Evolutionary conservation across 2,797 vertebrate genomes (phyloP).

Genomic region (Sebastes trivittatus): DNA sequence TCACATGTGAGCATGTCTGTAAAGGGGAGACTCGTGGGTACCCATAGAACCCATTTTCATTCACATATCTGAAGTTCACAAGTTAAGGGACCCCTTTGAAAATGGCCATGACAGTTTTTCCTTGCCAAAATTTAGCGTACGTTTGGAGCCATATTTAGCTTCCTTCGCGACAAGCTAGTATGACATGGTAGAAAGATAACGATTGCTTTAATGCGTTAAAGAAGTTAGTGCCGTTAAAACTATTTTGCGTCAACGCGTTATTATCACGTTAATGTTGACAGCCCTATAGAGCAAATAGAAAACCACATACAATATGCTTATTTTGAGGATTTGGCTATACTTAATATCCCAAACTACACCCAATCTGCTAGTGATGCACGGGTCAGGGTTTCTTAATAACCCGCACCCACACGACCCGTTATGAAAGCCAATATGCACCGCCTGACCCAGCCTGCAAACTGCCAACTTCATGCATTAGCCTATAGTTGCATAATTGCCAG

Average conservation of each 20-base stretch:
- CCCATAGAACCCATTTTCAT: no score
- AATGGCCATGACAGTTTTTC: no score
- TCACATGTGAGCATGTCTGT: no score
- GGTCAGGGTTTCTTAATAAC: no score
- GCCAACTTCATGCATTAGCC: no score
- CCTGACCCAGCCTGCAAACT: background rate
- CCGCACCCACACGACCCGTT: no score
- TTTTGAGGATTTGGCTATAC: background rate
- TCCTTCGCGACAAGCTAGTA: no score
- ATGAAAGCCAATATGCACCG: background rate
- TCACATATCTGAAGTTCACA: no score
- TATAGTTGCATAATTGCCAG: background rate
- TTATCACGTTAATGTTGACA: background rate
- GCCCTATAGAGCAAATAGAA: background rate
- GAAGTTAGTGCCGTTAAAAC: background rate
- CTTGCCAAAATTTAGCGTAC: background rate
- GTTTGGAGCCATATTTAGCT: no score
- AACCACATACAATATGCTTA: background rate
- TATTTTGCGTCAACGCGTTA: background rate
- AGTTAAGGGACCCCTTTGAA: no score
- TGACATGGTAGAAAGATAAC: no score
- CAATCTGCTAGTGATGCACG: background rate
- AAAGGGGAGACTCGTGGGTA: no score
- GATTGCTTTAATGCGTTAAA: background rate
- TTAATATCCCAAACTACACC: background rate